Base-by-base conservation (phyloP, 2,113 vertebrate species). In the Octodon degus region DNA sequence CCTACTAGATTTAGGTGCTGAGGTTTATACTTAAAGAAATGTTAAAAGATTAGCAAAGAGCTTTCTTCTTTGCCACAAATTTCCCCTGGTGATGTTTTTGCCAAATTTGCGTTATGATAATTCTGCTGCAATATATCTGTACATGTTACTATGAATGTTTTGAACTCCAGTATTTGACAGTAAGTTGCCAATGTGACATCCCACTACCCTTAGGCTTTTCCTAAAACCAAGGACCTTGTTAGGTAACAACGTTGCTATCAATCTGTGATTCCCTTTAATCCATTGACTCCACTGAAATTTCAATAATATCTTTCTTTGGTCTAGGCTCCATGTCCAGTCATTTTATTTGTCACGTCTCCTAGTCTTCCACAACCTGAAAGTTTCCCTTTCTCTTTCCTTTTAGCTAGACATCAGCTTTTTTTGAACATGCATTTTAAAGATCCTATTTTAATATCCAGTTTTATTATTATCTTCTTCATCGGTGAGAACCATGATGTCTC, bases 51-150 rank as follows among this genome's bases (percentile, higher is more conserved):
- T 10, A 19, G 62, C 1, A 82, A 40, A 90, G 25, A 53, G 70
- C 34, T 89, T 53, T 79, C 20, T 79, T 2, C 2, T 22, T 55
- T 82, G 4, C 72, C 20, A 86, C 25, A 80, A 8, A 65, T 83
- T 94, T 96, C 25, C 47, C 53, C 24, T 85, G 5, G 40, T 97
- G 92, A 50, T 2, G 37, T 74, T 93, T 89, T 93, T 50, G 58
- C 27, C 40, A 92, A 63, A 79, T 90, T 90, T 91, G 40, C 24
- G 25, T 74, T 84, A 27, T 2, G 43, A 27, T 22, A 76, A 65
- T 90, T 90, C 55, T 89, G 30, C 87, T 32, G 90, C 22, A 34
- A 27, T 25, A 22, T 5, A 74, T 34, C 87, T 96, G 50, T 83
- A 67, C 19, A 8, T 63, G 34, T 60, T 87, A 92, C n/a, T 37